Conservation (phyloP, 1,140 invertebrate genomes). For the Aphis gossypii region DNA sequence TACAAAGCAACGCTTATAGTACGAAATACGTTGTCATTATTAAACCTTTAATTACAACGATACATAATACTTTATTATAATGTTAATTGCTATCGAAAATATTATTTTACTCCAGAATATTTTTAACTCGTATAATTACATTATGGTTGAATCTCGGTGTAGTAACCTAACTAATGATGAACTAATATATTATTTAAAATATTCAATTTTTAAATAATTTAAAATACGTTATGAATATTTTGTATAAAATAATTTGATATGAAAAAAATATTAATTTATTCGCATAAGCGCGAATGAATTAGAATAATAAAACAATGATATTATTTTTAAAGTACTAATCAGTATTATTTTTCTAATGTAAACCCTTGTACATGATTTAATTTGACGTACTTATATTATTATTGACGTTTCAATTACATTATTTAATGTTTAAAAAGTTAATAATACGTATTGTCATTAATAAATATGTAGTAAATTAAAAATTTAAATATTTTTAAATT, state of each 20-base stretch:
- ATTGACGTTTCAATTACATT: neutral
- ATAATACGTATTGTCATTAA: too few relatives aligned
- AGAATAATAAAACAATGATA: neutral
- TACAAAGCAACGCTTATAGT: neutral
- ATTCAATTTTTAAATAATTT: neutral
- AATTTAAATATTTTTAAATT: neutral
- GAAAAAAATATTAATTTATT: neutral
- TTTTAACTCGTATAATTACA: neutral
- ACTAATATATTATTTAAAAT: neutral
- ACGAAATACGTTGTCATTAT: neutral
- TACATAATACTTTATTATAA: conserved; percentile 19
- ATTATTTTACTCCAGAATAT: neutral
- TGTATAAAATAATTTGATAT: neutral
- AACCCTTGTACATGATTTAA: neutral
- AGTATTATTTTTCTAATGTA: neutral
- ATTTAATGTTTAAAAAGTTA: too few relatives aligned
- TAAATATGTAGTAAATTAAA: neutral
- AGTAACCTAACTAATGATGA: neutral
- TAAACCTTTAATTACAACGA: neutral
- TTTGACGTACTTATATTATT: neutral
- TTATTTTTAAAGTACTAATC: too few relatives aligned
- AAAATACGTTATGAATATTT: neutral
- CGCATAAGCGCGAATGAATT: neutral
- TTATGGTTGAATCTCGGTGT: neutral
- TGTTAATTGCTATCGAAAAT: neutral